Percentiles rank a stretch among this genome's conserved stretches.
phyloP scores from a whole-genome alignment of 2,113 vertebrate genomes.

The Mustela nigripes region DNA sequence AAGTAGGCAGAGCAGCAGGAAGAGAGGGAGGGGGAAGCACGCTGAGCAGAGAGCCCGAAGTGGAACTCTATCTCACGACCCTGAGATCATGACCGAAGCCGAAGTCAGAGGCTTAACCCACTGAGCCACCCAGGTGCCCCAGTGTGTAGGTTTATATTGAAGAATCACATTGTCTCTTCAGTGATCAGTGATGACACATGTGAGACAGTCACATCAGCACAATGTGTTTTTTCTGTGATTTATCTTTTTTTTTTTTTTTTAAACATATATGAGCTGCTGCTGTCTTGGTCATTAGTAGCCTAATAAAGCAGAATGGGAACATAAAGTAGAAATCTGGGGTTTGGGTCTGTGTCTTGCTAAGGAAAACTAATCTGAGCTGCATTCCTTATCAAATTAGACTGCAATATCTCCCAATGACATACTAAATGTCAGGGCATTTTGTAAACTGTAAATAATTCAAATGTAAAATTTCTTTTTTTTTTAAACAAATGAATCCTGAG shows the following conservation, averaged over 20 bases:
- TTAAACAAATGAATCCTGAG: not conserved
- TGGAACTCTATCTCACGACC: too few species aligned
- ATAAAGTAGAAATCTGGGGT: not conserved
- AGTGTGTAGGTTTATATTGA: not conserved
- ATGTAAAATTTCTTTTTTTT: not conserved
- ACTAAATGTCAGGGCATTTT: slow-evolving; percentile 26
- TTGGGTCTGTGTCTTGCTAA: not conserved
- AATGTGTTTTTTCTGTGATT: not conserved
- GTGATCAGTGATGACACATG: not conserved
- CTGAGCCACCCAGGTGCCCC: too few species aligned
- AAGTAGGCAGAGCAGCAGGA: too few species aligned
- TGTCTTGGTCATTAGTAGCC: not conserved
- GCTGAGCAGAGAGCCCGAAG: too few species aligned
- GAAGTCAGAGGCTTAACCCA: too few species aligned
- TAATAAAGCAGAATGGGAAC: not conserved
- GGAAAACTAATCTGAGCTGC: not conserved
- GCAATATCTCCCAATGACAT: not conserved
- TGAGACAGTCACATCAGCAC: not conserved
- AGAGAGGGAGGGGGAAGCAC: too few species aligned
- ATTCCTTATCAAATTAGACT: not conserved
- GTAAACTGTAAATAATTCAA: slow-evolving; percentile 18
- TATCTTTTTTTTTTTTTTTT: not conserved
- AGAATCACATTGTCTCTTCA: not conserved
- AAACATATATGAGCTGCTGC: not conserved
- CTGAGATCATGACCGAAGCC: too few species aligned